Conservation (phyloP, 2,797 vertebrate genomes). For the Pipistrellus pipistrellus region DNA sequence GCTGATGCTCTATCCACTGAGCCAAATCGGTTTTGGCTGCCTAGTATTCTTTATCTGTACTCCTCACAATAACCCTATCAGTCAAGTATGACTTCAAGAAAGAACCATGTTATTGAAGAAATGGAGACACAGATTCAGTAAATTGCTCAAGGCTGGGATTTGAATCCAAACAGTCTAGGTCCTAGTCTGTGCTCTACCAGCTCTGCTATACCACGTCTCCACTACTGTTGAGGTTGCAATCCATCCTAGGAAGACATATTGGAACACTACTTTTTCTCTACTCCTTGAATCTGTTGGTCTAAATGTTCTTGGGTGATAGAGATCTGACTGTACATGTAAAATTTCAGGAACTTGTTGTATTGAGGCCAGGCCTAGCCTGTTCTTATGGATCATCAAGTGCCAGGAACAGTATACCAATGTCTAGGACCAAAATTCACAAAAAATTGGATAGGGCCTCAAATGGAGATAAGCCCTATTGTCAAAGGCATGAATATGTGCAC, state of each 20-base stretch:
- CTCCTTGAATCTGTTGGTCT: neutral
- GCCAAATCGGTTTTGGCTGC: no score
- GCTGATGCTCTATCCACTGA: no score
- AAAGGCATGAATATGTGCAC: neutral
- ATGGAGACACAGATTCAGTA: neutral
- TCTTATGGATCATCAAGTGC: neutral
- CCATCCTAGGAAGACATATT: neutral
- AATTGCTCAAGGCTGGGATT: neutral
- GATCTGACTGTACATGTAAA: neutral
- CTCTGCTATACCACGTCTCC: neutral
- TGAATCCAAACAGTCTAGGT: neutral
- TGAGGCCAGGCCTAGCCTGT: neutral
- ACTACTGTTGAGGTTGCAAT: neutral
- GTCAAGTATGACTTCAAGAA: neutral
- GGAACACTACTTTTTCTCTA: neutral
- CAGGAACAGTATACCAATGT: neutral
- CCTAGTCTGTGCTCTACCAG: constrained; percentile 26
- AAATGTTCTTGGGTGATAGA: neutral
- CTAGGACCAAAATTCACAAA: neutral
- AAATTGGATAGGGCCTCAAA: neutral
- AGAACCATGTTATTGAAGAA: neutral
- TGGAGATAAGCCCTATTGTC: neutral
- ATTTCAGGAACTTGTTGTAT: neutral
- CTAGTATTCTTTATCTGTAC: neutral
- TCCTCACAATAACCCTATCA: neutral